Evolutionary conservation across 2,113 vertebrate genomes (phyloP), one percentile per base, ranked within the genome.

Genomic region (Scomber japonicus): DNA sequence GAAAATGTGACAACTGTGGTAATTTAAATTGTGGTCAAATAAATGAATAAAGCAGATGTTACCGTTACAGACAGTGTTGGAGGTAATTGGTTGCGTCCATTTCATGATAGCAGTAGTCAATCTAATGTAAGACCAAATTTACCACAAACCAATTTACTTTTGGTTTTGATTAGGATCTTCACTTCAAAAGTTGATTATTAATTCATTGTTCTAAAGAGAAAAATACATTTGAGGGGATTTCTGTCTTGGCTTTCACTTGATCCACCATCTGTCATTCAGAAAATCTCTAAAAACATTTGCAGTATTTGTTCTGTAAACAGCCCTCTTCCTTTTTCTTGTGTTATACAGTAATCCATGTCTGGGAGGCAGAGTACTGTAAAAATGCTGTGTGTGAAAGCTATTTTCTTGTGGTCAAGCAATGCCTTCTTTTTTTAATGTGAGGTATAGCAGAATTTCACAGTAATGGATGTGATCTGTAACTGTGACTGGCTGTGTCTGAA

Each of bases 241-340:
- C 54, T 75, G 55, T 81, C 51, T 57, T 67, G 71, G 56, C 55
- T 83, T 64, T 61, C 44, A 45, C 24, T 79, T 79, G 30, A 83
- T 87, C 61, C 84, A 51, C 81, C 82, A 87, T 75, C 76, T 90
- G 66, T 64, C 70, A 56, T 46, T 77, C 67, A 70, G 51, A 87
- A 78, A 69, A 24, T 56, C 14, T 78, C 50, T 24, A 59, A 84
- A 80, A 88, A 80, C 72, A 80, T 66, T 78, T 11, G 15, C 59
- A 56, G n/a, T 78, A 19, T 88, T 87, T 85, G 64, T 62, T 75
- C 14, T 55, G 70, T 50, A 60, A 86, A 49, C 59, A 65, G 53
- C 11, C 56, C 57, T 59, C 73, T 80, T 90, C 71, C 65, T 74
- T 72, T 80, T 86, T 80, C 85, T 76, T 53, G 53, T 76, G 24